Base-by-base conservation (phyloP, 2,888 invertebrate genomes). In the Coelopa pilipes region DNA sequence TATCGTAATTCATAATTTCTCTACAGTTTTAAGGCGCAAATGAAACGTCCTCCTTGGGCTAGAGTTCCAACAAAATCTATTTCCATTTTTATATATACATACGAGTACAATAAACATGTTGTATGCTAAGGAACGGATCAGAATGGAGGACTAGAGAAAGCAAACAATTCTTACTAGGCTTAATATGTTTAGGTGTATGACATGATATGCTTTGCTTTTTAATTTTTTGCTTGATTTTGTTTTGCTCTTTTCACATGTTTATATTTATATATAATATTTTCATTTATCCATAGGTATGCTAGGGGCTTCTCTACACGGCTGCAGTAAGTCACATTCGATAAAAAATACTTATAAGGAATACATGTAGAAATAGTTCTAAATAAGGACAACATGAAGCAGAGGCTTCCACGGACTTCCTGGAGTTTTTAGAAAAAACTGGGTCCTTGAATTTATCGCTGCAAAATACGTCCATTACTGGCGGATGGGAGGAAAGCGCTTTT, bases 131-230 rank as follows among this genome's bases (percentile, higher is more conserved):
- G 17, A 65, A 46, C 17, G 19, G 17, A 65, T 17, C 17, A n/a
- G 45, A 65, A 65, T 12, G 46, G 46, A 59, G 17, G 21, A 59
- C 57, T 21, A 59, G 12, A 21, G 57, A 24, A 59, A 17, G 24
- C 24, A 24, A 21, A 21, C 60, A 74, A 53, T 34, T 68, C 7
- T 68, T 55, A 53, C 17, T 19, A 9, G 59, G 46, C 10, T 7
- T 45, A 34, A 57, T 50, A 70, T 63, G 45, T 78, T 81, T 84
- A 86, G 85, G 86, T 85, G 85, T 85, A 83, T 82, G 80, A 79
- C 80, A 81, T 85, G 85, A 85, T 85, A 85, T 85, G 85, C 85
- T 82, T 82, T 82, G 83, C 82, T 85, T 82, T 80, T 81, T 60
- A 63, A 75, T 73, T 63, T 57, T 62, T 69, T 63, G n/a, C n/a